Evolutionary conservation across 2,888 invertebrate genomes (phyloP), one percentile per base, ranked within the genome.

Genomic region (Dyspetes luteomarginatus): DNA sequence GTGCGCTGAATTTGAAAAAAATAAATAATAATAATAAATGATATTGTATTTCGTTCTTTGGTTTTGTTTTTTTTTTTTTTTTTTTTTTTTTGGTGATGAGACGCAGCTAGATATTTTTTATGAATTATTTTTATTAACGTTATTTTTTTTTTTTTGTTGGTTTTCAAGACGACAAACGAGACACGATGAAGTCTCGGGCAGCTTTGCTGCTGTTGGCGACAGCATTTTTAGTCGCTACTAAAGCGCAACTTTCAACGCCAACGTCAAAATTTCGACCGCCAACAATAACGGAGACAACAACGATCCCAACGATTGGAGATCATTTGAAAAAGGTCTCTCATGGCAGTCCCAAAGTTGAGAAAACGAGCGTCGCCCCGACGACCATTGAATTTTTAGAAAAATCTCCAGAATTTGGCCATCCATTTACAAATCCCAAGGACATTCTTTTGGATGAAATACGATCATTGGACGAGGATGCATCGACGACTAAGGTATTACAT

Each of bases 371-470:
- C 0, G 45, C 41, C 9, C 24, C 19, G 48, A 67, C 48, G 15
- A 45, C 48, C 19, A 48, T 50, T 15, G 24, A 64, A 52, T 65
- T 52, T 5, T 36, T 45, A 0, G 45, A 22, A 2, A 74, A 79
- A 26, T 56, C 76, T 17, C 55, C 67, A 22, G 81, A 76, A 7
- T 79, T 84, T 24, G 36, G 36, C 22, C 86, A 83, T 43, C 83
- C 84, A 0, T 78, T 88, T 30, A 22, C 85, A 15, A 85, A 86
- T 81, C 85, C 89, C 0, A 88, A 88, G 74, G 85, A 90, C 2
- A 64, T 88, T 1, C 85, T 92, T 24, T 68, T 90, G 9, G 85
- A 89, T 62, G 90, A 90, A 80, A 86, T 91, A 65, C 86, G 85
- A 17, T 85, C 88, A 9, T 80, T 91, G 69, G 87, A 87, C 41